Evolutionary conservation across 2,797 vertebrate genomes (phyloP).

Genomic region (Tympanoctomys barrerae): DNA sequence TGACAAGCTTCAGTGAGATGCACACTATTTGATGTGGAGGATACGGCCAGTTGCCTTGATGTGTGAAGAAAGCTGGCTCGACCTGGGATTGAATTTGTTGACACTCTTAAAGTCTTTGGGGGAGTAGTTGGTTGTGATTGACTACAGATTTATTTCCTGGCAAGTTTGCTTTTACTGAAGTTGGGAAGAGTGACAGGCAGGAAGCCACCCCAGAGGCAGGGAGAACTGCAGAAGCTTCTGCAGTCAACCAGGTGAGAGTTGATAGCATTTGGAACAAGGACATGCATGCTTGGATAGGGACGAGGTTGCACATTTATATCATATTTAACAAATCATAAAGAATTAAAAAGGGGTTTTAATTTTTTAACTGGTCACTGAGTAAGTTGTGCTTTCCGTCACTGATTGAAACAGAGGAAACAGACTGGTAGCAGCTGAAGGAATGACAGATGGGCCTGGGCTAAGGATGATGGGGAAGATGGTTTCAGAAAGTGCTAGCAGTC

Average conservation of each 20-base stretch:
- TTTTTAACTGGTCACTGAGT: background rate
- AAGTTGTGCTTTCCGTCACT: background rate
- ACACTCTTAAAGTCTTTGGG: background rate
- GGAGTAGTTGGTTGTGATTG: background rate
- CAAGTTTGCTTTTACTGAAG: background rate
- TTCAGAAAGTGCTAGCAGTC: slow-evolving; percentile 8
- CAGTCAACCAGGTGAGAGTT: background rate
- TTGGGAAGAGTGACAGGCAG: background rate
- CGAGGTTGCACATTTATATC: background rate
- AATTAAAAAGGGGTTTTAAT: background rate
- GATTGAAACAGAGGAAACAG: background rate
- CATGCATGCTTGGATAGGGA: background rate
- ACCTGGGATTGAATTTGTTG: background rate
- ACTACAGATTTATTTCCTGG: background rate
- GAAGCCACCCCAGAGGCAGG: background rate
- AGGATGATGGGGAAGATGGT: background rate
- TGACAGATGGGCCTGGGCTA: background rate
- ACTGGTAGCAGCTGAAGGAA: background rate
- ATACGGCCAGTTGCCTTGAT: background rate
- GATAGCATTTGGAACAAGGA: background rate
- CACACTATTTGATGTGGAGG: background rate
- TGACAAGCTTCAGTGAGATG: background rate
- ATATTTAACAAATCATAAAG: background rate
- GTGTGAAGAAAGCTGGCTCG: background rate
- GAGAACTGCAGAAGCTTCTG: background rate